Evolutionary conservation across 2,113 vertebrate genomes (phyloP), one percentile per base, ranked within the genome.

Genomic region (Mesoclemmys tuberculata): DNA sequence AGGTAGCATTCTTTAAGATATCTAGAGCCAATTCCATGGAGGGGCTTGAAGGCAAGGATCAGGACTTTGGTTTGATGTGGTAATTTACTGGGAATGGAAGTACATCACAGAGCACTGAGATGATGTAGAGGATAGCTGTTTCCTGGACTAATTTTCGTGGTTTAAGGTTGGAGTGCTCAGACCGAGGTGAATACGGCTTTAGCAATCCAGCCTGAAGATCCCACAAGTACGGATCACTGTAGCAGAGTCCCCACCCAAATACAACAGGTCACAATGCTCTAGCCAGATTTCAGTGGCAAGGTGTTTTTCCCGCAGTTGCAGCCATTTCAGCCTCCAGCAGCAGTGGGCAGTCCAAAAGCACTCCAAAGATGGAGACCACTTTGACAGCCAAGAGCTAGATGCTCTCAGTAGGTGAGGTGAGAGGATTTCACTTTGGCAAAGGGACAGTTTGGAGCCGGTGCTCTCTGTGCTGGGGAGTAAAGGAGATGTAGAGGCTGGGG

Each of bases 261-360:
- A 51, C 31, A 58, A 68, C 8, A 82, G 81, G 48, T 71, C 41
- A 27, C 79, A 84, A 27, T 16, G 61, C 41, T 90, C 75, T 61
- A 80, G 83, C 10, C 46, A 51, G 8, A 27, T 7, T n/a, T 29
- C 89, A 52, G 26, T 21, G 48, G 51, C 92, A 29, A 61, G 8
- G 4, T 31, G 2, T 48, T 44, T n/a, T 3, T 5, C 80, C 38
- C 86, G 87, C 29, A 84, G 12, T 52, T 64, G 51, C 71, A n/a
- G 8, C 12, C 18, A 8, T 38, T 55, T 90, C 3, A 84, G 38
- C 86, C 26, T 75, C 78, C 49, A 86, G 46, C 10, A 35, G 44
- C 84, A 82, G 35, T 81, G 83, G 29, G 18, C 71, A 91, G 71
- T 35, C 64, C 74, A 86, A 77, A 89, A 85, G 19, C 29, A 78